Percentiles rank a stretch among this genome's conserved stretches.
phyloP scores from a whole-genome alignment of 2,113 vertebrate genomes.

The Atrichornis clamosus region DNA sequence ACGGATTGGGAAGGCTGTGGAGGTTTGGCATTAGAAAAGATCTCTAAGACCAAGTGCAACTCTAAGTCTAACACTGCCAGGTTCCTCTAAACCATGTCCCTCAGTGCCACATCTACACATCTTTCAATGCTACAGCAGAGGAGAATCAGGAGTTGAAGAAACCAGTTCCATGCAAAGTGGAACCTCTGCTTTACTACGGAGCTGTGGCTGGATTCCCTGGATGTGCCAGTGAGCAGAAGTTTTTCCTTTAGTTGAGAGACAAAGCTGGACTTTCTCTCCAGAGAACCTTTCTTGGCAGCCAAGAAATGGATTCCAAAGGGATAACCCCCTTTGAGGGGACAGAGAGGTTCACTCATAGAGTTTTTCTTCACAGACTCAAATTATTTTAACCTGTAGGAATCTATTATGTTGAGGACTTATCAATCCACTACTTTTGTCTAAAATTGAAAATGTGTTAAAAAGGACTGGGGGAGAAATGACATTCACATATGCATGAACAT shows the following conservation, averaged over 20 bases:
- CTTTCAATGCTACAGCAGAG: background rate
- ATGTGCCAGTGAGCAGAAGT: accelerated
- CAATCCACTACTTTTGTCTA: background rate
- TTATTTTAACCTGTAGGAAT: background rate
- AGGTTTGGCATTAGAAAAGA: background rate
- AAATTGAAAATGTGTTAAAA: background rate
- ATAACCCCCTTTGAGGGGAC: accelerated
- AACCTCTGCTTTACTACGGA: background rate
- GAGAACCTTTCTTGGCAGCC: background rate
- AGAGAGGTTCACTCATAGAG: background rate
- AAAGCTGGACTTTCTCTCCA: background rate
- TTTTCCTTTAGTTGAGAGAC: background rate
- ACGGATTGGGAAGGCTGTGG: background rate
- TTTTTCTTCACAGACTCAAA: background rate
- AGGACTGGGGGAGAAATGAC: background rate
- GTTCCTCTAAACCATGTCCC: background rate
- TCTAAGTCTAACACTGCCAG: accelerated
- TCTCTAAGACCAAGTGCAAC: background rate
- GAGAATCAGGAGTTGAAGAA: background rate
- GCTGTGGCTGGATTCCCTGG: background rate
- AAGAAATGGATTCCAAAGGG: background rate
- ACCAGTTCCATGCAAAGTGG: accelerated
- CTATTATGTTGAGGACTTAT: background rate
- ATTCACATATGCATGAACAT: background rate
- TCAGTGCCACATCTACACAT: accelerated